Evolutionary conservation across 2,113 vertebrate species (phyloP).

Genomic region (Pomatorhinus ruficollis): DNA sequence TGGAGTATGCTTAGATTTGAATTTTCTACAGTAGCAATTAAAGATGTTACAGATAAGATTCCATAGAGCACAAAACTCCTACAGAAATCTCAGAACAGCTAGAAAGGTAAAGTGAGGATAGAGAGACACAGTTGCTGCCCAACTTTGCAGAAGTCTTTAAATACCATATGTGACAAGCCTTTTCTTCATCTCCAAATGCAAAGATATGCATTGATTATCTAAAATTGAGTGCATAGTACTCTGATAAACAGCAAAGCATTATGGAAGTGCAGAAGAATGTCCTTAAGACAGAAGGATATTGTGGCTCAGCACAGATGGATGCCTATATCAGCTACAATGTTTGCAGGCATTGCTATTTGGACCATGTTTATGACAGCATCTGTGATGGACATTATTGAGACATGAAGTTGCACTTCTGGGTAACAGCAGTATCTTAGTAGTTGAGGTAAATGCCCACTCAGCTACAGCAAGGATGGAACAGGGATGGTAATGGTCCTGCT

Average conservation of each 20-base stretch:
- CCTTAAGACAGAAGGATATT: background rate
- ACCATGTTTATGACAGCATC: background rate
- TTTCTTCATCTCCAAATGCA: background rate
- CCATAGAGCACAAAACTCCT: background rate
- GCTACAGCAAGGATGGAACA: background rate
- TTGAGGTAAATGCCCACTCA: background rate
- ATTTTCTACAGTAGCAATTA: conserved; percentile 23
- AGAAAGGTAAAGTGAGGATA: conserved; percentile 21
- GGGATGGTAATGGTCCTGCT: background rate
- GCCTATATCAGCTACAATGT: background rate
- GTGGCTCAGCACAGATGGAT: background rate
- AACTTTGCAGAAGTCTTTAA: background rate
- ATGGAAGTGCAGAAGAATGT: background rate
- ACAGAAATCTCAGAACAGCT: conserved; percentile 22
- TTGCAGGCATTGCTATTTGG: background rate
- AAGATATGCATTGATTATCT: background rate
- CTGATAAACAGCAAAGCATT: background rate
- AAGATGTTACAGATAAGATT: conserved; percentile 11
- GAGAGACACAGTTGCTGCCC: background rate
- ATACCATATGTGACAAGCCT: background rate
- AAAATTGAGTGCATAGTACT: background rate
- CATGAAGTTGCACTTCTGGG: background rate
- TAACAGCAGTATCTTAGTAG: background rate
- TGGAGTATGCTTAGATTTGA: background rate
- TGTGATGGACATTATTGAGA: background rate